A percentile compares a stretch with the other conserved stretches of the same genome.
Evolutionary conservation across 2,113 vertebrate genomes (phyloP).

Genomic region (Rhadina sibilatrix): DNA sequence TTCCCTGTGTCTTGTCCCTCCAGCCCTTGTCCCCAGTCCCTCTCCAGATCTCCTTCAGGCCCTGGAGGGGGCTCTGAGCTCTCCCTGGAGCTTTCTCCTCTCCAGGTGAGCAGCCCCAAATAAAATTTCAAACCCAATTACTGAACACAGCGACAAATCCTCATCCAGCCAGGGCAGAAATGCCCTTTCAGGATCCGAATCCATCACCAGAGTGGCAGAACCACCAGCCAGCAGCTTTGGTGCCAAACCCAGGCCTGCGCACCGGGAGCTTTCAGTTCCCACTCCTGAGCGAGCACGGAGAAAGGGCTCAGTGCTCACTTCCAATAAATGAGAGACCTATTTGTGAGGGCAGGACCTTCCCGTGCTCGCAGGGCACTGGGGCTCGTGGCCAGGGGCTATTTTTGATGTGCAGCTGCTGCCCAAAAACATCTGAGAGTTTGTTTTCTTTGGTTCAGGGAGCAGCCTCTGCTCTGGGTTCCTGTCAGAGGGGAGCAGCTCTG

Average conservation of each 20-base stretch:
- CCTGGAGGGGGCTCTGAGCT: not conserved
- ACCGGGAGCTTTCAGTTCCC: not conserved
- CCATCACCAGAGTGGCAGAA: not conserved
- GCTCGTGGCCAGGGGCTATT: constrained; percentile 9
- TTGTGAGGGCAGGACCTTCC: not conserved
- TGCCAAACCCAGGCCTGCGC: not conserved
- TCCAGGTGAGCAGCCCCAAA: not conserved
- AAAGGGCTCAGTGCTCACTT: not conserved
- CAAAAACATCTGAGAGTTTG: constrained; percentile 61
- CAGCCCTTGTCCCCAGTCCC: rapidly evolving
- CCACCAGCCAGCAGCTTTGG: not conserved
- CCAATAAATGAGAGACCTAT: not conserved
- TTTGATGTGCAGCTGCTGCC: constrained; percentile 48
- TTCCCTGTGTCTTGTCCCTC: not conserved
- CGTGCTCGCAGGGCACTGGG: not conserved
- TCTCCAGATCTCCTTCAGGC: not conserved
- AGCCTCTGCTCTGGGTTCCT: constrained; percentile 24
- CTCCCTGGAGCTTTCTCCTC: not conserved
- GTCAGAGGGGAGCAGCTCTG: constrained; percentile 6
- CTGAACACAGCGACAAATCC: not conserved
- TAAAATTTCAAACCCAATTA: not conserved
- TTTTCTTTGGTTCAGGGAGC: not conserved
- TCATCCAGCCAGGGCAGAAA: not conserved
- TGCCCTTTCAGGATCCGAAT: not conserved
- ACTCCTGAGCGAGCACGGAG: not conserved